Evolutionary conservation across 2,888 invertebrate species (phyloP), one percentile per base, ranked within the genome.

Genomic region (Pandemis heparana): DNA sequence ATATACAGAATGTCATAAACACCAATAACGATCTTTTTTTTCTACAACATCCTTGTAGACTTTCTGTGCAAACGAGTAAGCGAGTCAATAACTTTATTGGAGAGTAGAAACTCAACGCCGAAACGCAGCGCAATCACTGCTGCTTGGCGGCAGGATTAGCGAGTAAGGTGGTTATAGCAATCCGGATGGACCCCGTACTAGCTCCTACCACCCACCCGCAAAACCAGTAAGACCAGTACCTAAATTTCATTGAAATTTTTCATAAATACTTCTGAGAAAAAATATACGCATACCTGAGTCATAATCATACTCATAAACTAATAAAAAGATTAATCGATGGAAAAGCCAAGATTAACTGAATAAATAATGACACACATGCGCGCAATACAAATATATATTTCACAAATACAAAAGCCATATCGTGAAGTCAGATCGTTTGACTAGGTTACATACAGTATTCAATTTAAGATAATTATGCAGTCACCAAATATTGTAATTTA

Each of bases 371-470:
- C 46, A 46, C 63, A 61, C n/a, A 0, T 16, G 23, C 18, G 62
- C 23, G 46, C 46, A 63, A 23, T 46, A n/a, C 18, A 63, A 63
- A 63, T 23, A 23, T 43, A 62, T 43, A 12, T 62, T 62, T 56
- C 23, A 62, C 10, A 23, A 10, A 18, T 67, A 67, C 3, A 67
- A 62, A 72, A 53, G 6, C 10, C 67, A 67, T 38, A 67, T 67
- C 61, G 48, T 8, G 41, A 41, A 38, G 23, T 67, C 46, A 18
- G 62, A 71, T 66, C 43, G 12, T 66, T 38, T 66, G 61, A 67
- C 72, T 67, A 72, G 61, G 66, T 61, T 18, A 41, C 59, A 65
- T 48, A n/a, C n/a, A n/a, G 32, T 43, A 43, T 62, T 53, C 71
- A 62, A 62, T 51, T 61, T 60, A 39, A 9, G n/a, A 67, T 14